Percentiles rank a stretch among this genome's conserved stretches.
phyloP scores from a whole-genome alignment of 2,797 vertebrate genomes.

The Lophius americanus region DNA sequence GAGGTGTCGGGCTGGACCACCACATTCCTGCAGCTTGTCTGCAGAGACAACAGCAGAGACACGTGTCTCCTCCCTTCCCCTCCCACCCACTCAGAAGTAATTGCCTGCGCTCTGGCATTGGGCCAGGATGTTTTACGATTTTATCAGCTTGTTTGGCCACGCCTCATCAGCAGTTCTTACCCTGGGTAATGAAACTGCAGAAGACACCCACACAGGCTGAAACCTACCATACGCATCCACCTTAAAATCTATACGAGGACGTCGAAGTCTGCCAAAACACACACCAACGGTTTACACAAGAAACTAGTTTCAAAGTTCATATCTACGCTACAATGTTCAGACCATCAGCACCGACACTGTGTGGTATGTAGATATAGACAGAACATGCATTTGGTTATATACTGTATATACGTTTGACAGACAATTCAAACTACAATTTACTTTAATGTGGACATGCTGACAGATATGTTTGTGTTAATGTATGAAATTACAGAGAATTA shows the following conservation, averaged over 20 bases:
- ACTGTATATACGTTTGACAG: no score
- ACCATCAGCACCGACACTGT: background rate
- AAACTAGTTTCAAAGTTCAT: background rate
- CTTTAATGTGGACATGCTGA: no score
- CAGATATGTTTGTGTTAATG: no score
- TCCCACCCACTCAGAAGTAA: slow-evolving; percentile 58
- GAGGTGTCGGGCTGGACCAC: slow-evolving; percentile 14
- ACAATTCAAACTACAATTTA: no score
- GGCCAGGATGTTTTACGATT: slow-evolving; percentile 59
- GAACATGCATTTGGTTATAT: no score
- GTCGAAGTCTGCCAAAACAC: background rate
- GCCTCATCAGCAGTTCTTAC: slow-evolving; percentile 65
- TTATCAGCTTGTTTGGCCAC: slow-evolving; percentile 69
- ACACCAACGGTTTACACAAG: slow-evolving; percentile 4
- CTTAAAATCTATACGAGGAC: slow-evolving; percentile 5
- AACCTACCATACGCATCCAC: slow-evolving; percentile 30
- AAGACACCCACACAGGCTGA: slow-evolving; percentile 31
- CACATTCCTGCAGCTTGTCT: slow-evolving; percentile 45
- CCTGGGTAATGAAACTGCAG: slow-evolving; percentile 68
- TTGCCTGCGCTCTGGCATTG: slow-evolving; percentile 59
- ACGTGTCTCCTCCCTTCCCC: slow-evolving; percentile 35
- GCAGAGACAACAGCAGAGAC: slow-evolving; percentile 18
- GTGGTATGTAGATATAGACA: background rate
- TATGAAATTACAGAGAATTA: background rate
- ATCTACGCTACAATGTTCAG: background rate